Percentiles rank a stretch among this genome's conserved stretches.
Conservation (phyloP, 2,888 invertebrate genomes). For the Cantharis lateralis region DNA sequence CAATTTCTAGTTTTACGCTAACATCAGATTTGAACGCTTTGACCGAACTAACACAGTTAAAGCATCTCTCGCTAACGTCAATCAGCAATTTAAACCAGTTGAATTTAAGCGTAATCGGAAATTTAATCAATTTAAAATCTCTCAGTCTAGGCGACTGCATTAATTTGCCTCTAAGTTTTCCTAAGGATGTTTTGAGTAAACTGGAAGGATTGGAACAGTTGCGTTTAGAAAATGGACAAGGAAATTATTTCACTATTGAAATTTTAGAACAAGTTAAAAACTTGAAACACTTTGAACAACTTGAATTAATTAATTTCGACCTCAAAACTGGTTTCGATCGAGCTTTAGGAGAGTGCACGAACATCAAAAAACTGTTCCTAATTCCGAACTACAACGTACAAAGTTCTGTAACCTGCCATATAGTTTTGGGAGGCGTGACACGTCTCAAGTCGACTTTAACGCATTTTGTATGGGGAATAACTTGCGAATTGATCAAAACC, state of each 20-base stretch:
- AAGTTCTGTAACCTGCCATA: slow-evolving; percentile 82
- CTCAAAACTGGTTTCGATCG: slow-evolving; percentile 79
- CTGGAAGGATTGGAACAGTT: slow-evolving; percentile 69
- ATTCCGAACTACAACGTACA: slow-evolving; percentile 86
- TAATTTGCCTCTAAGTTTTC: slow-evolving; percentile 71
- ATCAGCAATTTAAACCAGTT: slow-evolving; percentile 58
- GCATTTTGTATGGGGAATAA: slow-evolving; percentile 85
- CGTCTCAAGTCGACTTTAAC: slow-evolving; percentile 66
- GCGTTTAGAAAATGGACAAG: slow-evolving; percentile 77
- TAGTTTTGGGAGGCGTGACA: slow-evolving; percentile 62
- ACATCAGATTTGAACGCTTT: slow-evolving; percentile 67
- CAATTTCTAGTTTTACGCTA: slow-evolving; percentile 68
- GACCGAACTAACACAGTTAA: slow-evolving; percentile 65
- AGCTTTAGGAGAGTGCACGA: slow-evolving; percentile 72
- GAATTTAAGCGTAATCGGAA: slow-evolving; percentile 61
- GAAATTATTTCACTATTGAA: slow-evolving; percentile 64
- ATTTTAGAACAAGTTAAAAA: slow-evolving; percentile 69
- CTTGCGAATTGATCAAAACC: slow-evolving; percentile 77
- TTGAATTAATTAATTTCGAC: slow-evolving; percentile 84
- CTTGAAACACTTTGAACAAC: slow-evolving; percentile 67
- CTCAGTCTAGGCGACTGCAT: slow-evolving; percentile 84
- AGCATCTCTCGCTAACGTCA: slow-evolving; percentile 69
- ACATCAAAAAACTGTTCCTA: slow-evolving; percentile 74
- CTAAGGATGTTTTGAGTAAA: slow-evolving; percentile 63
- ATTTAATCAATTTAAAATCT: slow-evolving; percentile 68